These are phyloP conservation scores for Rhadina sibilatrix DNA, from an alignment of 2,113 vertebrate species.

Conservation along the genomic window DNA sequence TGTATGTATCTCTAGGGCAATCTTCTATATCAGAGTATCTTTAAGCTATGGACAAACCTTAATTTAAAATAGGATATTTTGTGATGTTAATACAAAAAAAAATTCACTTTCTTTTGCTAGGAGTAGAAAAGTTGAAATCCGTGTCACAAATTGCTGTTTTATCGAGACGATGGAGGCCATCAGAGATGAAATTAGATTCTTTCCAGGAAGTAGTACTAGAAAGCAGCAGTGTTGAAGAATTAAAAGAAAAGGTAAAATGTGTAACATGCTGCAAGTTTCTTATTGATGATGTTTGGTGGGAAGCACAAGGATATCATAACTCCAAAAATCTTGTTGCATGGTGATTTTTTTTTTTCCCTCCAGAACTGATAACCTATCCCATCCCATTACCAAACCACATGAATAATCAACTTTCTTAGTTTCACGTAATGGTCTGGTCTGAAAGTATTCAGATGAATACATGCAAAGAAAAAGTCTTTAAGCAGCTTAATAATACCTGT, in stretches of 20 bases:
- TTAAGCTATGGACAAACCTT: not conserved
- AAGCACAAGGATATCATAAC: not conserved
- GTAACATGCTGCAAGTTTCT: not conserved
- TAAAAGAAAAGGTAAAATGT: constrained; percentile 88
- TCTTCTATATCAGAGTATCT: not conserved
- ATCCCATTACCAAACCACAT: not conserved
- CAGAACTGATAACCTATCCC: not conserved
- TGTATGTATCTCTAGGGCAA: not conserved
- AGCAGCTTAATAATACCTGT: not conserved
- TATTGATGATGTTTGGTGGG: not conserved
- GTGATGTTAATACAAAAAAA: not conserved
- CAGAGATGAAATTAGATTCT: constrained; percentile 88
- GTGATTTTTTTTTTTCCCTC: not conserved
- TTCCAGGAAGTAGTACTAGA: constrained; percentile 96
- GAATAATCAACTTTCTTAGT: not conserved
- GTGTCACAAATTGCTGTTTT: constrained; percentile 96
- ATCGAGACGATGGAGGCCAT: constrained; percentile 88
- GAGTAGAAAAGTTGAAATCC: constrained; percentile 95
- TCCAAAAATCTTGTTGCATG: not conserved
- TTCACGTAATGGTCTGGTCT: not conserved
- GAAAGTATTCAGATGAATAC: not conserved
- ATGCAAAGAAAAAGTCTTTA: not conserved
- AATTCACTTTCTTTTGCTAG: constrained; percentile 61
- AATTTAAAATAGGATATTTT: not conserved
- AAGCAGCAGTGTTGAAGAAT: constrained; percentile 93